Evolutionary conservation across 1,140 invertebrate genomes (phyloP).

Genomic region (Laupala kohalensis): DNA sequence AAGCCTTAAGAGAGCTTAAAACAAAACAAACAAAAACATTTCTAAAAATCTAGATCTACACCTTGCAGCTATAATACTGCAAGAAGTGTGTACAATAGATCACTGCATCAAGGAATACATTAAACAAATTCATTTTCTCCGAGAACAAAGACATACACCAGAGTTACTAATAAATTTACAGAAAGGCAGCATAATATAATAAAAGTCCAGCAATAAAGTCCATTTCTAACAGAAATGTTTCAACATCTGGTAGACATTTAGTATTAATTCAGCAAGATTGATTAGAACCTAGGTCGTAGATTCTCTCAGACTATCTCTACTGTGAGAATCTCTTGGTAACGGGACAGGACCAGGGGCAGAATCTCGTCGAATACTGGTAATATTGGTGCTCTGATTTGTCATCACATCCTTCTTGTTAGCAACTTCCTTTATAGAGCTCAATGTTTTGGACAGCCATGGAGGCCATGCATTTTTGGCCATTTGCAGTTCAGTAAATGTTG

Average conservation of each 20-base stretch:
- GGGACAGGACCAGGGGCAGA: constrained; percentile 5
- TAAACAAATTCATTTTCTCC: too few relatives aligned
- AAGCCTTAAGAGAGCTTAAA: too few relatives aligned
- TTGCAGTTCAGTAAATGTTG: constrained; percentile 68
- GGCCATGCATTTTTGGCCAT: constrained; percentile 61
- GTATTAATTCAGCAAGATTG: neutral
- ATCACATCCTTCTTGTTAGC: constrained; percentile 27
- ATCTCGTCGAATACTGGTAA: constrained; percentile 3
- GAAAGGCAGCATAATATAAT: too few relatives aligned
- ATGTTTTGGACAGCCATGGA: constrained; percentile 81
- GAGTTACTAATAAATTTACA: too few relatives aligned
- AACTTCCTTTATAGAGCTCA: constrained; percentile 56
- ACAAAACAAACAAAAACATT: too few relatives aligned
- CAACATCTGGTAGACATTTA: neutral
- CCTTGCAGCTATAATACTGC: too few relatives aligned
- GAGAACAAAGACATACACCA: too few relatives aligned
- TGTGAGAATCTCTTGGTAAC: constrained; percentile 5
- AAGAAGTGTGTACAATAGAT: too few relatives aligned
- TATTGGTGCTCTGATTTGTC: neutral
- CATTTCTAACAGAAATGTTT: neutral
- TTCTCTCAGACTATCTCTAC: constrained; percentile 12
- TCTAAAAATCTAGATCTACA: too few relatives aligned
- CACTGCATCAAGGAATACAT: too few relatives aligned
- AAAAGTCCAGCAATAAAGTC: too few relatives aligned
- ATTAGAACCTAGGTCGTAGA: neutral